These are phyloP conservation scores for Triops cancriformis DNA, from an alignment of 1,140 invertebrate species.

Conservation along the genomic window DNA sequence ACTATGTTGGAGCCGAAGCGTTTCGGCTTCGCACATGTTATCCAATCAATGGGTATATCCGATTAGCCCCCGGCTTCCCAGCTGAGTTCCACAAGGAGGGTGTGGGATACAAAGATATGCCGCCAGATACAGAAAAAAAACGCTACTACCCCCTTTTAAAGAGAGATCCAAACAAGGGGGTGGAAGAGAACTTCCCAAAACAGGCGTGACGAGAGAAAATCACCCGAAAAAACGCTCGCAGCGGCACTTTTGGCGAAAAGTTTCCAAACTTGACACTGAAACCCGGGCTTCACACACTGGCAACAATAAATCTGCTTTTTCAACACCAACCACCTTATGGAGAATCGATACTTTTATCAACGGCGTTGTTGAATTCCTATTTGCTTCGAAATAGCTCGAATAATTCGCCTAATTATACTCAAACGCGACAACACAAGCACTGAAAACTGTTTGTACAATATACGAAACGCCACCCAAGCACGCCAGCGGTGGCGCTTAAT, in stretches of 20 bases:
- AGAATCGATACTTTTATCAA: not conserved
- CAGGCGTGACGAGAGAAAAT: too few species aligned
- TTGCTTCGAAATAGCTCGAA: too few species aligned
- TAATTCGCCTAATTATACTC: too few species aligned
- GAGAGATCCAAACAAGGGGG: too few species aligned
- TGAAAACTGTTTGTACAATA: too few species aligned
- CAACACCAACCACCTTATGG: not conserved
- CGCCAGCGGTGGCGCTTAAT: too few species aligned
- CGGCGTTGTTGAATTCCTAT: too few species aligned
- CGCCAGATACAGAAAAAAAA: not conserved
- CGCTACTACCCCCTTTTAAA: not conserved
- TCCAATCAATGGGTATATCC: conserved; percentile 11
- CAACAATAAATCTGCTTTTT: not conserved
- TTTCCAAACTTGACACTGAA: not conserved
- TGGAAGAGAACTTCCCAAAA: too few species aligned
- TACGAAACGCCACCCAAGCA: too few species aligned
- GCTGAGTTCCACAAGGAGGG: not conserved
- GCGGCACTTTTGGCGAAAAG: not conserved
- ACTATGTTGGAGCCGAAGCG: not conserved
- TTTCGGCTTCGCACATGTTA: conserved; percentile 13
- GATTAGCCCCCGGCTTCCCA: conserved; percentile 10
- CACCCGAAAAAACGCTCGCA: not conserved
- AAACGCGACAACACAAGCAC: too few species aligned
- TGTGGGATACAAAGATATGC: not conserved
- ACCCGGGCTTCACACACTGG: too few species aligned